Evolutionary conservation across 2,888 invertebrate genomes (phyloP).

Genomic region (Sericinus montela): DNA sequence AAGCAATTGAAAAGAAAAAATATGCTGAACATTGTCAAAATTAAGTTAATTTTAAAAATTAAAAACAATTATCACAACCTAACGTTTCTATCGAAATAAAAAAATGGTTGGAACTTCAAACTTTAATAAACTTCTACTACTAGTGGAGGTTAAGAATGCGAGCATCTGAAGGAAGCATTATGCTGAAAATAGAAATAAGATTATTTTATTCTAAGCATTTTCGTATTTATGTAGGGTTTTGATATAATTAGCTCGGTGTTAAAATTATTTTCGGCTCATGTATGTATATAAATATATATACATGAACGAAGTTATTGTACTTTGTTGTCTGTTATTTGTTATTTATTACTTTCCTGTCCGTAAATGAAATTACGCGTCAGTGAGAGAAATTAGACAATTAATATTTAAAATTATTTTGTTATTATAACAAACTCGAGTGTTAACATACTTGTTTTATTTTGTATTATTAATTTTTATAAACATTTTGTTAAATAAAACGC

Average conservation of each 20-base stretch:
- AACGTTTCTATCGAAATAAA: not conserved
- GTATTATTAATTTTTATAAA: constrained; percentile 62
- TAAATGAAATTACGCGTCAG: constrained; percentile 57
- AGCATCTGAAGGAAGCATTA: no score
- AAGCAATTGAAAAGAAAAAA: not conserved
- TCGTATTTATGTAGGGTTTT: constrained; percentile 24
- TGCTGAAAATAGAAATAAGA: constrained; percentile 13
- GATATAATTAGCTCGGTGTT: constrained; percentile 18
- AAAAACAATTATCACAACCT: not conserved
- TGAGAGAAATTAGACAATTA: constrained; percentile 38
- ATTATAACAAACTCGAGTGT: constrained; percentile 29
- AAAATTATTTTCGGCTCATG: constrained; percentile 54
- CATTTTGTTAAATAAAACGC: constrained; percentile 75
- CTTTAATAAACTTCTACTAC: no score
- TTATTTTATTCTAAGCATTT: constrained; percentile 42
- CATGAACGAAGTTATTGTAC: constrained; percentile 57
- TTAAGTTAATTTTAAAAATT: not conserved
- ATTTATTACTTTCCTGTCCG: constrained; percentile 48
- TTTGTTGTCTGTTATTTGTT: constrained; percentile 22
- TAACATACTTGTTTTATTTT: constrained; percentile 46
- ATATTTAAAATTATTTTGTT: constrained; percentile 17
- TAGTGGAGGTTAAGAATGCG: no score
- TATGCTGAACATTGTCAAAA: not conserved
- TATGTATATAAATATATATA: constrained; percentile 36
- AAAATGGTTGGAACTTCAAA: no score